Evolutionary conservation across 2,888 invertebrate species (phyloP).

Genomic region (Noctua comes): DNA sequence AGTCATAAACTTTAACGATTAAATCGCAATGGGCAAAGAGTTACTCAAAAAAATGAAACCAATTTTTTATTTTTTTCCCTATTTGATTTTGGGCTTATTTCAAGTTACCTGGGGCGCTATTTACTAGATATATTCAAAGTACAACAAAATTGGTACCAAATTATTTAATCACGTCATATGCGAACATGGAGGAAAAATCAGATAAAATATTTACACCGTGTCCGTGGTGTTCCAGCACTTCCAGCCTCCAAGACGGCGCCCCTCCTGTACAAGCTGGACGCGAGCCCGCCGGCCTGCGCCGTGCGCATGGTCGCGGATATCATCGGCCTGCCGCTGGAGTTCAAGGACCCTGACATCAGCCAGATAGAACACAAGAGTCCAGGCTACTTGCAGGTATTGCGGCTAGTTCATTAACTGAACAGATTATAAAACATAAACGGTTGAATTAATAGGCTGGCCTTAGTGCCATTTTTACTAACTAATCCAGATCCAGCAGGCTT

Average conservation of each 20-base stretch:
- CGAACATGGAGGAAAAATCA: not conserved
- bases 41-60: no score
- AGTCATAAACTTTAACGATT: no score
- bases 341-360: conserved; percentile 64
- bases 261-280: conserved; percentile 70
- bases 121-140: no score
- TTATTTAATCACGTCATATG: no score
- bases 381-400: conserved; percentile 69
- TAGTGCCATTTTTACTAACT: not conserved
- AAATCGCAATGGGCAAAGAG: no score
- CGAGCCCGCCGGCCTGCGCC: conserved; percentile 76
- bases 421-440: no score
- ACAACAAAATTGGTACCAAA: no score
- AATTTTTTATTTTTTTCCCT: accelerated
- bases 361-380: conserved; percentile 71
- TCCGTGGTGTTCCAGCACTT: conserved; percentile 9
- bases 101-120: no score
- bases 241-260: conserved; percentile 53
- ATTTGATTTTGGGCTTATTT: no score
- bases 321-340: conserved; percentile 70
- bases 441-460: no score
- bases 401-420: not conserved
- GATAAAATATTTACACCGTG: not conserved
- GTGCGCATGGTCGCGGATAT: conserved; percentile 74
- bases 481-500: no score